Evolutionary conservation across 2,113 vertebrate species (phyloP), one percentile per base, ranked within the genome.

Genomic region (Tenebrosternarchus preto): DNA sequence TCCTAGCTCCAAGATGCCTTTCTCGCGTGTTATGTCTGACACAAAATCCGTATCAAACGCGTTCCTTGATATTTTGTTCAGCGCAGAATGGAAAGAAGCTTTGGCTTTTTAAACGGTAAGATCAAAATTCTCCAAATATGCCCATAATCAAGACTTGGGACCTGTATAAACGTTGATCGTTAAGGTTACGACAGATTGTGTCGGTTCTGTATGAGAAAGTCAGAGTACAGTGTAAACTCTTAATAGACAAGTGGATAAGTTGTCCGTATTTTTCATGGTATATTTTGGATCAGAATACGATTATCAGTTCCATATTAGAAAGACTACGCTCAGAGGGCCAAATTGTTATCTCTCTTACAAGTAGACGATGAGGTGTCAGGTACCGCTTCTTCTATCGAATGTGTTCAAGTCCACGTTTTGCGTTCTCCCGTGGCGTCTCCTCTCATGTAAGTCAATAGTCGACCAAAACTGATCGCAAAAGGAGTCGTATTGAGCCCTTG

Each of bases 321-420:
- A 46, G 43, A 50, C 43, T 15, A 50, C 43, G 43, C 11, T 50
- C 11, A 50, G 43, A 50, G 43, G 43, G 43, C 11, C 59, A 11
- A 31, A 68, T 64, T 46, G 53, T 76, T 61, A 76, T 78, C 80
- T 73, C 64, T 73, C 76, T 82, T 76, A 69, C 63, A 57, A 75
- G 71, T 25, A 46, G 53, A 50, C 43, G 63, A 94, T 97, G 93
- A 95, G 94, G 94, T 91, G 87, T 89, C 89, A 89, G 29, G 83
- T 87, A 90, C 43, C 43, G 43, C 43, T 90, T 86, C 91, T 83
- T 85, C 91, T 90, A 87, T 9, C 39, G 39, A 46, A 91, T 93
- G 92, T 90, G 91, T 80, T 84, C 89, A 88, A 86, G 83, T 89
- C 88, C 88, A 46, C 39, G 39, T 4, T 46, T 11, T 46, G 4